These are phyloP conservation scores for Macroteleia sp. DNA, from an alignment of 2,888 invertebrate species.

Conservation along the genomic window DNA sequence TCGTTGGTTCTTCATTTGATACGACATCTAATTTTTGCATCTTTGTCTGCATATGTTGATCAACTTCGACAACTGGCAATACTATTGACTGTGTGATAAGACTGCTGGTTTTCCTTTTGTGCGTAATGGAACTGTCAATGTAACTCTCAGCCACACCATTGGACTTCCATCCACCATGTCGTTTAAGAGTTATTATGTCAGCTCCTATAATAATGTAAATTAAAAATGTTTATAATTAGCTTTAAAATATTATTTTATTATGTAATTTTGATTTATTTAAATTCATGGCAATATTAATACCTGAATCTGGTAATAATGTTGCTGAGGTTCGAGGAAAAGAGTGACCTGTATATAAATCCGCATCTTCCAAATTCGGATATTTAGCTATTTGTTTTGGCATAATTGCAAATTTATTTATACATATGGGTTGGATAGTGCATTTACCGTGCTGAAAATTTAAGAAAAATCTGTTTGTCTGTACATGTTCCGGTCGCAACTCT, in stretches of 20 bases:
- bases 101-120: neutral
- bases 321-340: neutral
- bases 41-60: too few species aligned
- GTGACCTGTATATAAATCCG: neutral
- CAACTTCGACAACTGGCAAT: too few species aligned
- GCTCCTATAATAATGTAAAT: too few species aligned
- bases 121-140: neutral
- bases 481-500: slow-evolving; percentile 26
- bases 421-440: slow-evolving; percentile 10
- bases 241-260: too few species aligned
- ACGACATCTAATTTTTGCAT: too few species aligned
- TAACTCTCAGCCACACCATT: neutral
- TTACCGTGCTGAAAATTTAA: slow-evolving; percentile 16
- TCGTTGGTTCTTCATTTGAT: too few species aligned
- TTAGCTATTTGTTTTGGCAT: slow-evolving; percentile 9
- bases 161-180: neutral
- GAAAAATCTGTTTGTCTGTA: slow-evolving; percentile 17
- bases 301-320: neutral
- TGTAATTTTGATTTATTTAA: too few species aligned
- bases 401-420: slow-evolving; percentile 2
- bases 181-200: neutral
- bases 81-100: too few species aligned
- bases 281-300: too few species aligned
- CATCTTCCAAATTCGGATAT: neutral
- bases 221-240: too few species aligned